Evolutionary conservation across 2,113 vertebrate species (phyloP), one percentile per base, ranked within the genome.

Genomic region (Clarias macrocephalus): DNA sequence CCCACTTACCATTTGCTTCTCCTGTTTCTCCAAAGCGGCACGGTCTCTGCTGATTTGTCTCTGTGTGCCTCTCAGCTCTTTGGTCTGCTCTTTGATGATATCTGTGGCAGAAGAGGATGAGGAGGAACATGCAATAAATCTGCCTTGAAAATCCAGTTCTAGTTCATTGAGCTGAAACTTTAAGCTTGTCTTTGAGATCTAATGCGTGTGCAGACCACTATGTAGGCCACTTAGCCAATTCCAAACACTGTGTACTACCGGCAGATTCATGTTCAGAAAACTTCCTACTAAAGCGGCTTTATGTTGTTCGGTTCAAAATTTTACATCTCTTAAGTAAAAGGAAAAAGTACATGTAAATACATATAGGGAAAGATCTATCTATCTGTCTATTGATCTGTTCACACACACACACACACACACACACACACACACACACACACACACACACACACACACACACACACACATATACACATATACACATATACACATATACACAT

Each of bases 21-120:
- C 98, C 90, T 99, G 97, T 92, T 95, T 98, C 92, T 99, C 98
- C 80, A 99, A 96, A 79, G 97, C 96, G 85, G 96, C 92, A 93
- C 98, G 94, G 90, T 99, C 98, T 94, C 97, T 95, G 93, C 95
- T 95, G 95, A 99, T 99, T 91, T 97, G 95, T 89, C 98, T 97
- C 94, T 99, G 98, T n/a, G 98, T 99, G 80, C 97, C 96, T 86
- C 98, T 96, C 91, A 99, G 92, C 92, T 99, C 97, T 92, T 96
- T 96, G 48, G 97, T 95, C 94, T 99, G 98, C 83, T 99, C 98
- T 93, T 96, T 99, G 95, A 99, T 99, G 85, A 98, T 93, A 92
- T 99, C 98, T 99, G 94, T 65, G 76, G 88, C 88, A 91, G 89
- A 4, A 83, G 86, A 77, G 93, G 91, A 92, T 85, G 88, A 93